Evolutionary conservation across 2,888 invertebrate species (phyloP).

Genomic region (Sipunculus nudus): DNA sequence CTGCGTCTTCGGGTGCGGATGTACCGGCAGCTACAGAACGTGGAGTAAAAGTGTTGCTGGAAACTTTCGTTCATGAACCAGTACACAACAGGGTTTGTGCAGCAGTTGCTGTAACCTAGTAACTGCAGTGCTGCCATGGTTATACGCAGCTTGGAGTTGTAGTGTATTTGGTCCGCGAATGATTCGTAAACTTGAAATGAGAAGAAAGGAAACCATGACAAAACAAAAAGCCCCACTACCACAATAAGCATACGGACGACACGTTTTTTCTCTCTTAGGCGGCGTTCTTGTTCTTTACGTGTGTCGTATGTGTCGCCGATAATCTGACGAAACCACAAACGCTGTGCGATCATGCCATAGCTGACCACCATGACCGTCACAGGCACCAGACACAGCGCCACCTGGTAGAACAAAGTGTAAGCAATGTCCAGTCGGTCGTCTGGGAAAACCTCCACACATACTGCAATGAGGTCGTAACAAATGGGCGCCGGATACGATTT

Average conservation of each 20-base stretch:
- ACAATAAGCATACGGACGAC: conserved; percentile 50
- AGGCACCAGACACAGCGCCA: conserved; percentile 47
- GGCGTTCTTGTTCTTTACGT: conserved; percentile 39
- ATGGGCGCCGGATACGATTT: no score
- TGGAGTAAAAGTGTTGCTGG: conserved; percentile 43
- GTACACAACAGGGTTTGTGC: conserved; percentile 56
- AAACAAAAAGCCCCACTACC: conserved; percentile 49
- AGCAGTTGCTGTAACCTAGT: conserved; percentile 52
- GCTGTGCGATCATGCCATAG: conserved; percentile 48
- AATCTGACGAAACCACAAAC: conserved; percentile 48
- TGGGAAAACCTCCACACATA: conserved; percentile 49
- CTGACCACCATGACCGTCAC: conserved; percentile 48
- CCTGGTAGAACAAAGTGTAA: conserved; percentile 46
- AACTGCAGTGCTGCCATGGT: conserved; percentile 49
- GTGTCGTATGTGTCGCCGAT: conserved; percentile 46
- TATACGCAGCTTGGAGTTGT: no score
- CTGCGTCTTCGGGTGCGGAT: neutral
- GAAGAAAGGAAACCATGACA: conserved; percentile 56
- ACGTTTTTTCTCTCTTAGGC: conserved; percentile 45
- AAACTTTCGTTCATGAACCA: conserved; percentile 57
- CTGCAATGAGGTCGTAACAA: no score
- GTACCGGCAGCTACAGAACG: neutral
- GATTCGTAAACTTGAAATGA: no score
- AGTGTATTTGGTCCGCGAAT: no score
- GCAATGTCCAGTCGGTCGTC: conserved; percentile 29